phyloP scores from a whole-genome alignment of 2,797 vertebrate genomes.

The Sebastes hubbsi region DNA sequence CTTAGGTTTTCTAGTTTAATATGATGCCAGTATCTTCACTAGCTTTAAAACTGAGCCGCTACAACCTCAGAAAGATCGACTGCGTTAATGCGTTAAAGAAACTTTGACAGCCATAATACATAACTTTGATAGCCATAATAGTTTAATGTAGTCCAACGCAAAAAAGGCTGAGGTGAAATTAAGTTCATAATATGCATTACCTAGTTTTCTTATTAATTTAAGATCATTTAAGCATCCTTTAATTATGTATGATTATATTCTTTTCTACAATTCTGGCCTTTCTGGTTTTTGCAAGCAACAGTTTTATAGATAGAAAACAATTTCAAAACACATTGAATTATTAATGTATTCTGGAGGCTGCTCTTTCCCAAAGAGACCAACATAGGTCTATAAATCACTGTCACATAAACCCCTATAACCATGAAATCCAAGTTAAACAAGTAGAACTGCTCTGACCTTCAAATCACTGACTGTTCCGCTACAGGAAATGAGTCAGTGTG shows the following conservation, averaged over 20 bases:
- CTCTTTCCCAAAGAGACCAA: neutral
- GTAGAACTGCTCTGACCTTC: neutral
- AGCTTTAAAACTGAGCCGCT: no score
- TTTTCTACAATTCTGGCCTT: neutral
- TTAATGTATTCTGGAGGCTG: neutral
- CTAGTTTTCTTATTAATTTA: neutral
- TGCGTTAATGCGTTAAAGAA: no score
- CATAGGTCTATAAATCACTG: neutral
- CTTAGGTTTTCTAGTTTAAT: no score
- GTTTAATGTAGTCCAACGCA: no score
- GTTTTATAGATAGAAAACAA: neutral
- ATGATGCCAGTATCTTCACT: no score
- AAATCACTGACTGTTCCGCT: neutral
- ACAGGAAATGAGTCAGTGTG: neutral
- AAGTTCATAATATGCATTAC: neutral
- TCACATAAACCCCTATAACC: neutral
- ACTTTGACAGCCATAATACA: neutral
- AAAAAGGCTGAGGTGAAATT: neutral
- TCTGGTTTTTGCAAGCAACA: neutral
- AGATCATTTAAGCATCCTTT: neutral
- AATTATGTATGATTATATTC: neutral
- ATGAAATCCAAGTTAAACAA: neutral
- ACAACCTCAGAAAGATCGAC: no score
- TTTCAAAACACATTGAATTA: neutral
- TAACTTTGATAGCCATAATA: neutral